These are phyloP conservation scores for Cecidostiba fungosa DNA, from an alignment of 2,888 invertebrate species.

Conservation along the genomic window DNA sequence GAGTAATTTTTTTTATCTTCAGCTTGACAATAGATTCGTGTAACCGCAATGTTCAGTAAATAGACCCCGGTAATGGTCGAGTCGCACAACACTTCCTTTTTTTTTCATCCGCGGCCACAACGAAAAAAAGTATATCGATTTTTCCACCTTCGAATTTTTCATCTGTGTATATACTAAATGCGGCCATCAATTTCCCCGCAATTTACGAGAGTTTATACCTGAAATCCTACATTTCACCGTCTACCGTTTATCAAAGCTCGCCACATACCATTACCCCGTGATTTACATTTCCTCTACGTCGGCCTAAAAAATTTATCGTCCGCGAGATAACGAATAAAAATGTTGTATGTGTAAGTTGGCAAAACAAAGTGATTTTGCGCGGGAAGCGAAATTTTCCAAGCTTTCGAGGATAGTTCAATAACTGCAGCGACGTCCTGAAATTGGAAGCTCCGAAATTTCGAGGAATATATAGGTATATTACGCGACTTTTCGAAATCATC, in stretches of 20 bases:
- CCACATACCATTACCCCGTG: not conserved
- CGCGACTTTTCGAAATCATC: not conserved
- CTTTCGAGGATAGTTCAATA: constrained; percentile 14
- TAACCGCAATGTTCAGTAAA: not conserved
- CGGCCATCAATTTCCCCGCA: constrained; percentile 51
- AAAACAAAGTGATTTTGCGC: not conserved
- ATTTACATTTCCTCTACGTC: not conserved
- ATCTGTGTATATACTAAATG: constrained; percentile 48
- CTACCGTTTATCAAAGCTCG: constrained; percentile 46
- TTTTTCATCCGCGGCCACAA: too few relatives aligned
- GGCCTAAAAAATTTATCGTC: not conserved
- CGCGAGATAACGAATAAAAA: not conserved
- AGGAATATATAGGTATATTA: too few relatives aligned
- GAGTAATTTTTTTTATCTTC: not conserved
- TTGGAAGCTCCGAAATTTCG: constrained; percentile 6
- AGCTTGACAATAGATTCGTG: not conserved
- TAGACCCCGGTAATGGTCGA: not conserved
- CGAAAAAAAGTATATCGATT: not conserved
- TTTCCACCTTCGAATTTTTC: not conserved
- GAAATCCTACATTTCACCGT: constrained; percentile 39
- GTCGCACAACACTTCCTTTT: too few relatives aligned
- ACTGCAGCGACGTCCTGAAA: not conserved
- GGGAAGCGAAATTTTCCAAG: not conserved
- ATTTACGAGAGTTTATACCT: constrained; percentile 51
- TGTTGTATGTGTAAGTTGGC: not conserved